A percentile compares a stretch with the other conserved stretches of the same genome.
Conservation (phyloP, 2,888 invertebrate genomes). For the Cheilosia grossa region DNA sequence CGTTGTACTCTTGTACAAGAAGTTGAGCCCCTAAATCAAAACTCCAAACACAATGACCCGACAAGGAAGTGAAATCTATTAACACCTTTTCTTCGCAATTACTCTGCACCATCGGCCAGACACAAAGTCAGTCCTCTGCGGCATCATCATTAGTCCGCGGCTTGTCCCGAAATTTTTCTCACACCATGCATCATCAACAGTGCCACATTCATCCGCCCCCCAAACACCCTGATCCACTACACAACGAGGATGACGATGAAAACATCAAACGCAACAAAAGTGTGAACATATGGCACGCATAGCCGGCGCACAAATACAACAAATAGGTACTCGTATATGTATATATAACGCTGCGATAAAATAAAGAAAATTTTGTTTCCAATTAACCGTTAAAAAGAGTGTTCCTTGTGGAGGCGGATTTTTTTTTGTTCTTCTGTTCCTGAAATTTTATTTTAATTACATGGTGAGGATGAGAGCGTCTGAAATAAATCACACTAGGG, state of each 20-base stretch:
- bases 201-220: slow-evolving; percentile 39
- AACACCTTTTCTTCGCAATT: slow-evolving; percentile 68
- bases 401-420: slow-evolving; percentile 35
- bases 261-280: slow-evolving; percentile 71
- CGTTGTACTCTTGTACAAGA: no score
- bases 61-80: slow-evolving; percentile 70
- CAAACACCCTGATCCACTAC: neutral
- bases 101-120: slow-evolving; percentile 30
- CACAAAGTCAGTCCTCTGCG: slow-evolving; percentile 16
- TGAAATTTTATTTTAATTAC: slow-evolving; percentile 63
- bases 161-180: slow-evolving; percentile 62
- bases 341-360: slow-evolving; percentile 47
- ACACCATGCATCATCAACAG: slow-evolving; percentile 60
- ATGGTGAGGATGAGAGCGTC: slow-evolving; percentile 17
- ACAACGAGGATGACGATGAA: slow-evolving; percentile 23
- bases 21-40: slow-evolving; percentile 34
- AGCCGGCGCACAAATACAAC: slow-evolving; percentile 21
- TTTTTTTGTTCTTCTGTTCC: slow-evolving; percentile 4
- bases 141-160: slow-evolving; percentile 60
- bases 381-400: slow-evolving; percentile 66
- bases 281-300: slow-evolving; percentile 68
- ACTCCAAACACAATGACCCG: slow-evolving; percentile 34
- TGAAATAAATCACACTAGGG: slow-evolving; percentile 48
- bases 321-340: neutral
- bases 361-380: slow-evolving; percentile 62